A percentile compares a stretch with the other conserved stretches of the same genome.
These are phyloP conservation scores for Empidonax alnorum DNA, from an alignment of 2,113 vertebrate genomes.

Conservation along the genomic window DNA sequence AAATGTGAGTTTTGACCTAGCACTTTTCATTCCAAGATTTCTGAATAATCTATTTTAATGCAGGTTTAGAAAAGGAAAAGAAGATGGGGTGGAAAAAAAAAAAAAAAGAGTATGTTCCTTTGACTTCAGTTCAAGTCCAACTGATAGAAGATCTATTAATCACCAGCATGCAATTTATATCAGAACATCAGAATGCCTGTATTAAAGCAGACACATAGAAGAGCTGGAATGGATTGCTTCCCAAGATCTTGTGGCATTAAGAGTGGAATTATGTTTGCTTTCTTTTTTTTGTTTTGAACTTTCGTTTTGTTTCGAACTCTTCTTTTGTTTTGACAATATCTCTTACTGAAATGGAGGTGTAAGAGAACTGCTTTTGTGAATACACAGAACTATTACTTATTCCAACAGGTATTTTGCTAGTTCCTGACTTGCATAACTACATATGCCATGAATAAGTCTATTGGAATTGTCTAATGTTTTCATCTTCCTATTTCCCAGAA, in stretches of 20 bases:
- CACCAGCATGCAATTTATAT: not conserved
- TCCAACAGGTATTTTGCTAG: conserved; percentile 5
- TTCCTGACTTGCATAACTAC: not conserved
- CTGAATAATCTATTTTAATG: conserved; percentile 39
- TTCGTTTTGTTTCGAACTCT: not conserved
- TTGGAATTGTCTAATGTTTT: conserved; percentile 11
- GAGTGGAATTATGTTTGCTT: not conserved
- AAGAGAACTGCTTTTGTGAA: not conserved
- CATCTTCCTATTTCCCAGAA: conserved; percentile 32
- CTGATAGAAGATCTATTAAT: conserved; percentile 40
- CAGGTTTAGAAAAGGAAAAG: not conserved
- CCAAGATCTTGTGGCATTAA: not conserved
- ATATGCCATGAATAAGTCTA: not conserved
- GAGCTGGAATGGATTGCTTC: not conserved
- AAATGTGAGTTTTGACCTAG: conserved; percentile 48
- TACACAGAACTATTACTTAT: not conserved
- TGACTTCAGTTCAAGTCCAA: conserved; percentile 16
- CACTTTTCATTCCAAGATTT: conserved; percentile 11
- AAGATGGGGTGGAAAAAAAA: not conserved
- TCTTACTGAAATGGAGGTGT: not conserved
- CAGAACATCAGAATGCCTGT: not conserved
- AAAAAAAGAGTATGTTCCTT: not conserved
- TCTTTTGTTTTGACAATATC: not conserved
- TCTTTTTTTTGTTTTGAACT: not conserved
- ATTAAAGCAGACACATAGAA: not conserved